Percentiles rank a stretch among this genome's conserved stretches.
These are phyloP conservation scores for Scatophagus argus DNA, from an alignment of 2,113 vertebrate species.

Conservation along the genomic window DNA sequence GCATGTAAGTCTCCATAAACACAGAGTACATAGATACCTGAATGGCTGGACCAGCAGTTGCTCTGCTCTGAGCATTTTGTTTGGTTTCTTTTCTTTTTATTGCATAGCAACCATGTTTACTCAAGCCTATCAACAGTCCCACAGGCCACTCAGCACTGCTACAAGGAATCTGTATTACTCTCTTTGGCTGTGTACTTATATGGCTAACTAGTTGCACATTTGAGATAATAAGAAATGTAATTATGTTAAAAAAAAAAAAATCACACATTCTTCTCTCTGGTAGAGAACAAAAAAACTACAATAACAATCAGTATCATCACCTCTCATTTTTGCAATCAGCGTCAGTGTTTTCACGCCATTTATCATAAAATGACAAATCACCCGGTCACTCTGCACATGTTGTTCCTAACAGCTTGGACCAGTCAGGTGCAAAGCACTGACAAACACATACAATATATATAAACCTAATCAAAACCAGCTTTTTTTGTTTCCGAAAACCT, in stretches of 20 bases:
- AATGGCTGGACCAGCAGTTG: conserved; percentile 17
- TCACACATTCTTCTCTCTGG: conserved; percentile 32
- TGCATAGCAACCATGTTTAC: conserved; percentile 69
- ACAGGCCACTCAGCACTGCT: conserved; percentile 18
- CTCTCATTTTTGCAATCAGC: conserved; percentile 1
- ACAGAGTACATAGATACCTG: neutral
- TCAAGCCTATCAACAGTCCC: conserved; percentile 45
- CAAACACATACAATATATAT: neutral
- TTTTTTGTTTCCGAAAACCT: conserved; percentile 8
- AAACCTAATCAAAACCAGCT: conserved; percentile 34
- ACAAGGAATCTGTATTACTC: conserved; percentile 25
- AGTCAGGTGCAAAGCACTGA: neutral
- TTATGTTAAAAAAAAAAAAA: conserved; percentile 2
- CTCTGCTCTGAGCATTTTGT: conserved; percentile 10
- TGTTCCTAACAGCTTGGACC: conserved; percentile 11
- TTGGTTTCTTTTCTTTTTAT: conserved; percentile 27
- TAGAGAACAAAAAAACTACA: conserved; percentile 32
- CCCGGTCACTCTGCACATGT: neutral
- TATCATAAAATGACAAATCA: conserved; percentile 35
- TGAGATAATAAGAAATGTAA: conserved; percentile 58
- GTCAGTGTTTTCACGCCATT: neutral
- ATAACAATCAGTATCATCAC: neutral
- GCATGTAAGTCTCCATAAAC: neutral
- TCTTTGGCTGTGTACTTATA: conserved; percentile 31
- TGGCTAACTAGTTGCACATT: conserved; percentile 57